These are phyloP conservation scores for Agriopis marginaria DNA, from an alignment of 2,888 invertebrate genomes.

Conservation along the genomic window DNA sequence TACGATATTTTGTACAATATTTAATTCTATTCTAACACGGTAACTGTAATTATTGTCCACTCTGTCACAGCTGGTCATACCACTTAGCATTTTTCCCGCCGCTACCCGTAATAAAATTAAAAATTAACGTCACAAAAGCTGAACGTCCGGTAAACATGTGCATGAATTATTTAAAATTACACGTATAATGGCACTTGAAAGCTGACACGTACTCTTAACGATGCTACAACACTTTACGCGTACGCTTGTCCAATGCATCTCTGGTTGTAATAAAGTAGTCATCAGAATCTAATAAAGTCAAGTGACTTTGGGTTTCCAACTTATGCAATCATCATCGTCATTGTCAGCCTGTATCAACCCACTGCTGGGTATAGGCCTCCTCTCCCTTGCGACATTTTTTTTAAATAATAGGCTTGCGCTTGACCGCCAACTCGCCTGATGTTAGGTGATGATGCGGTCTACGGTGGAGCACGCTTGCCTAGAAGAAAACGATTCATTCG, in stretches of 20 bases:
- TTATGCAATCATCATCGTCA: too few species aligned
- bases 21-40: neutral
- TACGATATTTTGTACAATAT: neutral
- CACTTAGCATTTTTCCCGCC: constrained; percentile 10
- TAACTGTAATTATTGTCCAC: neutral
- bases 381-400: too few species aligned
- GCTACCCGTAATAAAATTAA: constrained; percentile 34
- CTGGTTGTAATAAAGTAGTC: neutral
- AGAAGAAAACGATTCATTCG: too few species aligned
- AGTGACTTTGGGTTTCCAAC: too few species aligned
- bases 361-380: too few species aligned
- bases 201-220: constrained; percentile 29
- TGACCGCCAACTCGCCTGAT: too few species aligned
- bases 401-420: too few species aligned
- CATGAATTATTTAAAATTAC: constrained; percentile 35
- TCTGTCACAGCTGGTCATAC: constrained; percentile 2
- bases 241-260: neutral
- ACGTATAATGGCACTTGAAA: constrained; percentile 29
- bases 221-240: constrained; percentile 15
- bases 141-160: constrained; percentile 28
- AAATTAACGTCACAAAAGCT: constrained; percentile 27
- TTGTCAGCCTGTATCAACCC: too few species aligned
- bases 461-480: too few species aligned
- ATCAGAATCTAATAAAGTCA: too few species aligned
- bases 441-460: too few species aligned